phyloP scores from a whole-genome alignment of 2,113 vertebrate genomes.

The Tragelaphus strepsiceros region DNA sequence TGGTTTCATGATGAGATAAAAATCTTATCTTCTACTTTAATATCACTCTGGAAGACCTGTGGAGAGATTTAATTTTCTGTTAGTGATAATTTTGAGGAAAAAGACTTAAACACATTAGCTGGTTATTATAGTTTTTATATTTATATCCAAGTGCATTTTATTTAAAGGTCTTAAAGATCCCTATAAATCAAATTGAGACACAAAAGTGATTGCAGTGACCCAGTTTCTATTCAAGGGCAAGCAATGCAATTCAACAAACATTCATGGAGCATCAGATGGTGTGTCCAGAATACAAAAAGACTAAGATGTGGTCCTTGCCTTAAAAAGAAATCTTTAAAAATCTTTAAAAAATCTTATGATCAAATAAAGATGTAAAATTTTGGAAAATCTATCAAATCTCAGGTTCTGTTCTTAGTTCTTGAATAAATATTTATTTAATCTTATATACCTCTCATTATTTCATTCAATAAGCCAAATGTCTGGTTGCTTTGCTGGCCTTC shows the following conservation, averaged over 20 bases:
- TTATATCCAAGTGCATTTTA: background rate
- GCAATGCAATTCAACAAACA: background rate
- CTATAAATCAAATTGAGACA: background rate
- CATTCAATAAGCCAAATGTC: background rate
- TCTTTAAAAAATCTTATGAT: background rate
- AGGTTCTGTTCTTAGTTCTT: background rate
- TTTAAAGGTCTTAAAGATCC: background rate
- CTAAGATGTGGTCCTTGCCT: background rate
- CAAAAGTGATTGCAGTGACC: background rate
- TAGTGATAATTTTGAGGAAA: background rate
- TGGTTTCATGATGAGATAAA: conserved; percentile 70
- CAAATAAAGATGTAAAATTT: background rate
- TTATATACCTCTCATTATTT: background rate
- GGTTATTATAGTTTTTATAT: background rate
- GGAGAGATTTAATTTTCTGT: conserved; percentile 23
- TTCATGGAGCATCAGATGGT: background rate
- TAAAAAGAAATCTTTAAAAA: background rate
- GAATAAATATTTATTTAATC: background rate
- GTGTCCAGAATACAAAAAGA: background rate
- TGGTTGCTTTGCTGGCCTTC: background rate
- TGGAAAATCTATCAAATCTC: background rate
- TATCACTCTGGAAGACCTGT: background rate
- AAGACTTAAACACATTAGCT: background rate
- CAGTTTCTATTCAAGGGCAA: background rate
- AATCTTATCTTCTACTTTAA: background rate